A percentile compares a stretch with the other conserved stretches of the same genome.
These are phyloP conservation scores for Macrochelys suwanniensis DNA, from an alignment of 2,797 vertebrate genomes.

Conservation along the genomic window DNA sequence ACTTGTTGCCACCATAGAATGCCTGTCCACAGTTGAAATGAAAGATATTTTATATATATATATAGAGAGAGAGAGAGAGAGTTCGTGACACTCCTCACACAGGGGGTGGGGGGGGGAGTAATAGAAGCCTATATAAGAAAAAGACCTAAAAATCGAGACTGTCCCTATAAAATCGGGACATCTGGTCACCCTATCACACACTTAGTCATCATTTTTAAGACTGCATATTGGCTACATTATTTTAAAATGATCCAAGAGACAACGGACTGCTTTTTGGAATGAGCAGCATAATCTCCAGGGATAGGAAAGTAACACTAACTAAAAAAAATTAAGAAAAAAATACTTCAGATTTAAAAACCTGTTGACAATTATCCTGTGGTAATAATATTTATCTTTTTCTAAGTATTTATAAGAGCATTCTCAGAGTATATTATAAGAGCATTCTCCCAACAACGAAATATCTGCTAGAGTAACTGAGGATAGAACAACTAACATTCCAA, in stretches of 20 bases:
- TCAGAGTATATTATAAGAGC: neutral
- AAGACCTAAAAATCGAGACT: no score
- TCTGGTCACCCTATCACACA: no score
- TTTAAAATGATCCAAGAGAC: neutral
- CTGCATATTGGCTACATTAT: neutral
- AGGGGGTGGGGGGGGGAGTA: no score
- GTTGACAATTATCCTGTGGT: neutral
- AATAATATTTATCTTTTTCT: neutral
- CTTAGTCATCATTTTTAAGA: constrained; percentile 7
- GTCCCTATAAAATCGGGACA: no score
- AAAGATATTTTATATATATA: neutral
- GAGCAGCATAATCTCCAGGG: neutral
- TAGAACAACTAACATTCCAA: no score
- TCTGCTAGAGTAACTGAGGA: no score
- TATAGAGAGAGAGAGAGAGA: neutral
- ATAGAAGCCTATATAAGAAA: no score
- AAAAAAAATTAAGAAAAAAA: neutral
- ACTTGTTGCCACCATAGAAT: no score
- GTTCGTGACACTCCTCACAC: neutral
- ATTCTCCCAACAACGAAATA: no score
- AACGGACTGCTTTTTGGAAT: neutral
- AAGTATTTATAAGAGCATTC: neutral
- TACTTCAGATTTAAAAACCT: neutral
- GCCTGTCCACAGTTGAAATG: neutral
- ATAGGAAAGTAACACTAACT: neutral